Conservation (phyloP, 1,140 invertebrate species). For the Maniola jurtina region DNA sequence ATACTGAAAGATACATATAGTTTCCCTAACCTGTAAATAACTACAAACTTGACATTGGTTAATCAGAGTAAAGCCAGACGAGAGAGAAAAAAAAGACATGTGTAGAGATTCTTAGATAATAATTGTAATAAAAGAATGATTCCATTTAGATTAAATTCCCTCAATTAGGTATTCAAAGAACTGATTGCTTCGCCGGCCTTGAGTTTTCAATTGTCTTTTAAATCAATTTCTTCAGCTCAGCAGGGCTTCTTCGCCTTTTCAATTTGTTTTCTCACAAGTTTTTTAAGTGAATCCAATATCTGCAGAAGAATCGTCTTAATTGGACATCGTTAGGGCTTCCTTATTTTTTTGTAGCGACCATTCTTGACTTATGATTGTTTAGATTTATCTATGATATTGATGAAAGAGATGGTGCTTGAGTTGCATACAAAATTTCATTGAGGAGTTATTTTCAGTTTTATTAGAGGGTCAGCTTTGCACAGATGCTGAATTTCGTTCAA, state of each 20-base stretch:
- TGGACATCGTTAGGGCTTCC: slow-evolving; percentile 10
- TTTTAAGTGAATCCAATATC: slow-evolving; percentile 3
- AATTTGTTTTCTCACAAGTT: slow-evolving; percentile 9
- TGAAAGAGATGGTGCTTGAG: too few species aligned
- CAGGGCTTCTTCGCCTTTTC: slow-evolving; percentile 8
- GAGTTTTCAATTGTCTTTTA: slow-evolving; percentile 12
- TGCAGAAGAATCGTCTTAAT: slow-evolving; percentile 11
- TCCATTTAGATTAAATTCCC: slow-evolving; percentile 5
- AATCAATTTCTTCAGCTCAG: slow-evolving; percentile 7
- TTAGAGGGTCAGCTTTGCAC: too few species aligned
- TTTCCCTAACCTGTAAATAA: too few species aligned
- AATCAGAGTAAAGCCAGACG: too few species aligned
- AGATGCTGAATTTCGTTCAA: too few species aligned
- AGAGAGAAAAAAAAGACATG: too few species aligned
- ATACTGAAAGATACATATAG: too few species aligned
- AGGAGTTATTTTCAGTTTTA: too few species aligned
- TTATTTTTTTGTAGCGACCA: not conserved
- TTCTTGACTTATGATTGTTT: not conserved
- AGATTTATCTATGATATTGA: not conserved
- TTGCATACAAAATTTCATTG: too few species aligned
- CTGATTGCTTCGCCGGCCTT: slow-evolving; percentile 12
- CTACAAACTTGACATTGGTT: too few species aligned
- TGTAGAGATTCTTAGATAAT: not conserved
- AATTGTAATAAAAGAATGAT: slow-evolving; percentile 4
- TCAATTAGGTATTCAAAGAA: slow-evolving; percentile 11